These are phyloP conservation scores for Dipodomys stephensi DNA, from an alignment of 2,113 vertebrate genomes.

Conservation along the genomic window DNA sequence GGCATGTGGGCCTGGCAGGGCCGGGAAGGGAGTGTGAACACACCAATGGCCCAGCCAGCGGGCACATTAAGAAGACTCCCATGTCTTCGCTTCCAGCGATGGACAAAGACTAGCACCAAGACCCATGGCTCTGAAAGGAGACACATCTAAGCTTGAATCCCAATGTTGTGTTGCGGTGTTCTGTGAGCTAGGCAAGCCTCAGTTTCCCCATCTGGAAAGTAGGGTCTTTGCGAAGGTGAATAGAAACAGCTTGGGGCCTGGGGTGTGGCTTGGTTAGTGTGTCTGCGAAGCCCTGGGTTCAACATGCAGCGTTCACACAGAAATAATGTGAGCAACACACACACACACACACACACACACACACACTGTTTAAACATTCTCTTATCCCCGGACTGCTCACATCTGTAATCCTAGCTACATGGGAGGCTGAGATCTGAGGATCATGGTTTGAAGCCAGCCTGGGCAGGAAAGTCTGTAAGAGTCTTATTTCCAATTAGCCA, in stretches of 20 bases:
- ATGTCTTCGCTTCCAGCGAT: not conserved
- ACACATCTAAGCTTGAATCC: not conserved
- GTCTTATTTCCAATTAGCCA: no score
- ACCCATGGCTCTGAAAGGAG: not conserved
- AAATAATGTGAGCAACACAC: not conserved
- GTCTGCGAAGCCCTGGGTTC: not conserved
- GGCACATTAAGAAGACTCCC: not conserved
- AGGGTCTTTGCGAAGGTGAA: not conserved
- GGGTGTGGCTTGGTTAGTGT: not conserved
- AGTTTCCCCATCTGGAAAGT: not conserved
- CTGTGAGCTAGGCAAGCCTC: not conserved
- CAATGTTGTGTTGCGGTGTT: not conserved
- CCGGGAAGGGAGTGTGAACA: no score
- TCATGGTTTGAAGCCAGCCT: no score
- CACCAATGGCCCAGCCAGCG: not conserved
- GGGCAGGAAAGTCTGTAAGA: no score
- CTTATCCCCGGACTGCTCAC: not conserved
- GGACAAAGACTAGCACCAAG: not conserved
- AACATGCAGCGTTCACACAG: not conserved
- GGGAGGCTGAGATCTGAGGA: no score
- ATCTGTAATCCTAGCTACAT: no score
- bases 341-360: no score
- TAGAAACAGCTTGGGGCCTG: not conserved
- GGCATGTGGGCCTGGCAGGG: no score
- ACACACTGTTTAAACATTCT: not conserved